Evolutionary conservation across 2,797 vertebrate genomes (phyloP), one percentile per base, ranked within the genome.

Genomic region (Periparus ater): DNA sequence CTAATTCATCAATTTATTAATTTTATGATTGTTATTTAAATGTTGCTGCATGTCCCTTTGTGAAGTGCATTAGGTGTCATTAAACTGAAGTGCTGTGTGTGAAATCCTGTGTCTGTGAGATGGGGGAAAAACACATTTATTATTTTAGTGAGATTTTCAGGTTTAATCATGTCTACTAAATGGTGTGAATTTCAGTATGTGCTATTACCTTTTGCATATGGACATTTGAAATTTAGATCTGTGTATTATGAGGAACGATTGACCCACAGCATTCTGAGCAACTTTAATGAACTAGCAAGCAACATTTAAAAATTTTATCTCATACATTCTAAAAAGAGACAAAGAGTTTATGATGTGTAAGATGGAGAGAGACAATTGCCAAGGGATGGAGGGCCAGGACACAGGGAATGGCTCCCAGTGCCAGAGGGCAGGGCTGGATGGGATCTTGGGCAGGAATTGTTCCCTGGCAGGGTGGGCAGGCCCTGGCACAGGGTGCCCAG

Each of bases 321-420:
- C 38, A 11, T 60, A 17, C 17, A 22, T 79, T 89, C 23, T 48
- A 58, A 84, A 92, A 79, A 45, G 34, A 87, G 10, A 79, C 36
- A 42, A 51, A 47, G 7, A 88, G 3, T 29, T 14, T 36, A 9
- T 44, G n/a, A 36, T 7, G 4, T 27, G 9, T 3, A 23, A 48
- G 11, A 32, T 22, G 30, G 58, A 68, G 20, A 38, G 27, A 61
- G 22, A 54, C 34, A 0, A 0, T 10, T 74, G 32, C 0, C 18
- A 62, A 25, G 34, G 22, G 16, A 0, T 27, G 26, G 1, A 68
- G 60, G 7, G 15, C 2, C 21, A 63, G 57, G 12, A 27, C 0
- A 0, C 15, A n/a, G 57, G 38, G 45, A 66, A 40, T 47, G 38
- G 12, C 14, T 73, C 3, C 25, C 53, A 53, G 0, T 40, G 53